Base-by-base conservation (phyloP, 2,113 vertebrate genomes). In the Synchiropus splendidus region DNA sequence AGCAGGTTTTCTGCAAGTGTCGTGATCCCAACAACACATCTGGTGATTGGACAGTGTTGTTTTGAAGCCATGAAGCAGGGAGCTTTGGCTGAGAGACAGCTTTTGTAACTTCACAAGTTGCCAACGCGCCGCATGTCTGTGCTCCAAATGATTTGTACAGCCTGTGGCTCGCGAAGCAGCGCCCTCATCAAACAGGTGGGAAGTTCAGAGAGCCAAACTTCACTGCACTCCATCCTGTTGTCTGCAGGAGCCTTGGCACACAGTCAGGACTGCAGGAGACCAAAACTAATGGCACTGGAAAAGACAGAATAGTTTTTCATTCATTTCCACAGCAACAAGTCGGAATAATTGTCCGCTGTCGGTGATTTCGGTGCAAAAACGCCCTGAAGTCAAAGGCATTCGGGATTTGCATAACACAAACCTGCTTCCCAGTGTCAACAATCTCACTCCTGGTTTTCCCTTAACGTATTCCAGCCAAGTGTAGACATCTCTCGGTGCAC, bases 181-280 rank as follows among this genome's bases (percentile, higher is more conserved):
- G 32, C 41, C 48, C 54, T 57, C 48, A 54, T 58, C 51, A 50
- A 43, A 38, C 38, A 30, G 13, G 36, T 10, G 51, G 54, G 21
- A 51, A 59, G 60, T 67, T 64, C 45, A 67, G 53, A 34, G 53
- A 60, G 51, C 48, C 58, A 58, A 38, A 54, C 40, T 45, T 27
- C 21, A 27, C 44, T 40, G 33, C 51, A 42, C 44, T 52, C 51
- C 31, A 36, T 60, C 61, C 49, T 48, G 46, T 18, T 42, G 43
- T 48, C 44, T 34, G 16, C 9, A 10, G 12, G 21, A 59, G 54
- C 40, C 38, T 39, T 42, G 43, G 40, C 38, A 58, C 8, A 8
- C 4, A 27, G 8, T 27, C 21, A 27, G 21, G 21, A 8, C 8
- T 4, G 21, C 8, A 8, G 21, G 21, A 27, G 21, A 27, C 4